Evolutionary conservation across 2,888 invertebrate genomes (phyloP), one percentile per base, ranked within the genome.

Genomic region (Hoplodrina ambigua): DNA sequence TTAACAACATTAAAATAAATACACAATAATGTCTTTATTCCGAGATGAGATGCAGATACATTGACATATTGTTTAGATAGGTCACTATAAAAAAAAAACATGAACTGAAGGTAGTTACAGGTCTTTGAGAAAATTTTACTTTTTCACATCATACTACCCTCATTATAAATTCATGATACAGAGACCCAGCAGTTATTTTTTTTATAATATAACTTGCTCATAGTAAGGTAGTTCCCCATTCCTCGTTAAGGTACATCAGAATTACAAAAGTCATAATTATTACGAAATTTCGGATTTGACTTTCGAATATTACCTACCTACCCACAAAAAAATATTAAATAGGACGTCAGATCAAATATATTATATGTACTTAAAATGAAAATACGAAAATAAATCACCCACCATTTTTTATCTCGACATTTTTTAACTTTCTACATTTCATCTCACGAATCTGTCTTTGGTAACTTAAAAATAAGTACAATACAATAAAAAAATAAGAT

Each of bases 361-460:
- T 17, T 25, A 25, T 25, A 25, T 25, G 25, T 25, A 17, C 4
- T 46, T 5, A 46, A 15, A 17, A 46, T 46, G 17, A 17, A 17
- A 17, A 25, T 30, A n/a, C 2, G 0, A 50, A 54, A 63, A 30
- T 0, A 15, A 44, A 44, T 19, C 3, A 5, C 19, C 0, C 17
- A 17, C 4, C 25, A 19, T 41, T 44, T 33, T 3, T 44, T 55
- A 2, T 25, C 2, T 25, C 17, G 11, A 55, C 30, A 64, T 74
- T 33, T 19, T 50, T 20, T 11, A n/a, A 41, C 37, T 20, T 20
- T 30, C 17, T 13, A 60, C 70, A 81, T 60, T 59, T 3, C 65
- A 79, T 69, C 57, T 63, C 50, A 15, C 52, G 62, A 10, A 67
- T 65, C 63, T 52, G 75, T 79, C 72, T 81, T 78, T 78, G 65